Conservation (phyloP, 2,888 invertebrate species). For the Gryllus longicercus region DNA sequence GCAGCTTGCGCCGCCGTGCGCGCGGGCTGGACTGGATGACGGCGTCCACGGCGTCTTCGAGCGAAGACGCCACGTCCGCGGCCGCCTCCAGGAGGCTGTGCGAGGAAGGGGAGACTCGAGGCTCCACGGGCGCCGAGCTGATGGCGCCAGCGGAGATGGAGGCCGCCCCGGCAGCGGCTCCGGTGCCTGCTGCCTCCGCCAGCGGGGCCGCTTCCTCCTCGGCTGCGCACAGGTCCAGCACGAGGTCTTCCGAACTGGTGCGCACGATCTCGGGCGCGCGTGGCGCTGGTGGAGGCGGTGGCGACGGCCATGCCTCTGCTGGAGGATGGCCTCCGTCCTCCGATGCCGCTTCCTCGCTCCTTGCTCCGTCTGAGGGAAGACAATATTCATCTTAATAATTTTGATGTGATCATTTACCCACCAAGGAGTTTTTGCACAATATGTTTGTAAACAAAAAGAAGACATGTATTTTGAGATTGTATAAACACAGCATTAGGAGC, state of each 20-base stretch:
- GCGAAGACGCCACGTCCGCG: conserved; percentile 60
- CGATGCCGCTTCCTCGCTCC: not conserved
- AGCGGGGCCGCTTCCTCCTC: conserved; percentile 26
- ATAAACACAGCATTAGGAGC: too few species aligned
- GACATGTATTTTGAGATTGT: too few species aligned
- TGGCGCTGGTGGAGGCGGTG: conserved; percentile 4
- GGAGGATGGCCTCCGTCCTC: not conserved
- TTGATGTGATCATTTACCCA: too few species aligned
- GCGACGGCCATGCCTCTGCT: not conserved
- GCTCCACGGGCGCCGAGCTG: not conserved
- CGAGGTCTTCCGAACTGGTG: conserved; percentile 24
- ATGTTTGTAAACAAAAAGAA: too few species aligned
- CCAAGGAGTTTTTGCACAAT: too few species aligned
- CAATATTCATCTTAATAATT: too few species aligned
- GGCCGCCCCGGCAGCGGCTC: not conserved
- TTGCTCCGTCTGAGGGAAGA: not conserved
- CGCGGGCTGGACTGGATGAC: conserved; percentile 62
- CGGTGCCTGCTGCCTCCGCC: not conserved
- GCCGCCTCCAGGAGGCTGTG: conserved; percentile 62
- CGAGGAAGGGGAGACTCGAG: conserved; percentile 42
- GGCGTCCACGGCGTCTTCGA: conserved; percentile 66
- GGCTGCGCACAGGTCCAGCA: conserved; percentile 24
- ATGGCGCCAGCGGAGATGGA: conserved; percentile 33
- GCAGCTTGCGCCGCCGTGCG: conserved; percentile 52
- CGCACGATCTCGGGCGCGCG: conserved; percentile 26